These are phyloP conservation scores for Chalcosyrphus nemorum DNA, from an alignment of 2,888 invertebrate genomes.

Conservation along the genomic window DNA sequence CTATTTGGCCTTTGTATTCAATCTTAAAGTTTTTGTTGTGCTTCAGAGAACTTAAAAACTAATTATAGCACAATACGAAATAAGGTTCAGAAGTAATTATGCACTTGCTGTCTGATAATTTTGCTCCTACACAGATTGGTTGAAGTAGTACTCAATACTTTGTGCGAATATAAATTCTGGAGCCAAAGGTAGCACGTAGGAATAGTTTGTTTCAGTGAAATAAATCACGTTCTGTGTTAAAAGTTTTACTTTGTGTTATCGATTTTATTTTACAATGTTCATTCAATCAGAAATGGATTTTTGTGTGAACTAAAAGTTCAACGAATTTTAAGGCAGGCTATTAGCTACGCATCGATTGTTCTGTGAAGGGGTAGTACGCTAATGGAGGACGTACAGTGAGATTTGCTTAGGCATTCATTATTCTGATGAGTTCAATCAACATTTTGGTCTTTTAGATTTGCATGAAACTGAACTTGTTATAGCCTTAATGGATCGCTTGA, in stretches of 20 bases:
- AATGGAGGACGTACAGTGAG: no score
- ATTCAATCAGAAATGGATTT: no score
- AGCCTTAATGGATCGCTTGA: no score
- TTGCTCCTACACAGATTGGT: neutral
- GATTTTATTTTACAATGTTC: neutral
- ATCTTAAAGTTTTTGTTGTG: conserved; percentile 35
- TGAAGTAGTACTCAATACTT: no score
- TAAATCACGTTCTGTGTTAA: neutral
- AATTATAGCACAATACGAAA: conserved; percentile 40
- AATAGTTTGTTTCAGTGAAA: neutral
- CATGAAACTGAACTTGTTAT: no score
- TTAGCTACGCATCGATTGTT: no score
- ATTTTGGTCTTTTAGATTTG: no score
- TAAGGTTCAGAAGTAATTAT: neutral
- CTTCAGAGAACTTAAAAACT: conserved; percentile 40
- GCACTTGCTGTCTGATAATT: neutral
- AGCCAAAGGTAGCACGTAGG: neutral
- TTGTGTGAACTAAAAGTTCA: no score
- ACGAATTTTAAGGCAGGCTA: no score
- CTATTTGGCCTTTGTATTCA: neutral
- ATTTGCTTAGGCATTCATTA: no score
- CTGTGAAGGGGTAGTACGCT: no score
- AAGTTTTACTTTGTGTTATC: neutral
- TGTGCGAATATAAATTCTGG: neutral
- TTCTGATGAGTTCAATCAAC: no score